Evolutionary conservation across 2,113 vertebrate genomes (phyloP).

Genomic region (Polypterus bichir): DNA sequence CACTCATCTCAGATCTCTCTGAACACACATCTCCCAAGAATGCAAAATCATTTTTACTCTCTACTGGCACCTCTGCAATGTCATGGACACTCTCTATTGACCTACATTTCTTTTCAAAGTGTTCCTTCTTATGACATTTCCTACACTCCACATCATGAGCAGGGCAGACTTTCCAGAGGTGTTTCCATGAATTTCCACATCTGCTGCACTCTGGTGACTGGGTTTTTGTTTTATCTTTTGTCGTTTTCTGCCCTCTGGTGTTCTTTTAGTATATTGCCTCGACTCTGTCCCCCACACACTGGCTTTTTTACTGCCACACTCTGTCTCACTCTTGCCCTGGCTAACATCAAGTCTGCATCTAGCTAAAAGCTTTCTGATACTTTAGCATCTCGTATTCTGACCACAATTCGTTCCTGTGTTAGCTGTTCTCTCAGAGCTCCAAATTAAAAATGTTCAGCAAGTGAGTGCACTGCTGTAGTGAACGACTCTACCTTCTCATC

Average conservation of each 20-base stretch:
- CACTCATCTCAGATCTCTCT: too few relatives aligned
- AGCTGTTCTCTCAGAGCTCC: slow-evolving; percentile 10
- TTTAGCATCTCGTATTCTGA: neutral
- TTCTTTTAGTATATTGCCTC: too few relatives aligned
- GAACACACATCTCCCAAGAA: too few relatives aligned
- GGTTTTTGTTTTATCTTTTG: too few relatives aligned
- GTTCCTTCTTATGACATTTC: slow-evolving; percentile 2
- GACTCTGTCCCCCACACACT: too few relatives aligned
- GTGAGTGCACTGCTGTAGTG: slow-evolving; percentile 8
- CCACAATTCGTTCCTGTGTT: slow-evolving; percentile 9
- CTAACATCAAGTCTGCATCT: too few relatives aligned
- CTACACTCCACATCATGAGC: neutral
- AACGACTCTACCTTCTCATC: slow-evolving; percentile 13
- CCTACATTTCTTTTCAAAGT: slow-evolving; percentile 8
- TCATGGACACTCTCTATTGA: neutral
- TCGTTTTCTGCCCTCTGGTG: too few relatives aligned
- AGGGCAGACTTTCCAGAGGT: slow-evolving; percentile 1
- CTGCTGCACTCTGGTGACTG: neutral
- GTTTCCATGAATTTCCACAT: slow-evolving; percentile 1
- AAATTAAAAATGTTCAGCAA: slow-evolving; percentile 18
- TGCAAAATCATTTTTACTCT: too few relatives aligned
- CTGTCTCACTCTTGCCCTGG: too few relatives aligned
- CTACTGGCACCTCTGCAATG: neutral
- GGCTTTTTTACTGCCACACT: too few relatives aligned
- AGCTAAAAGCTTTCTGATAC: too few relatives aligned